Evolutionary conservation across 2,797 vertebrate genomes (phyloP), one percentile per base, ranked within the genome.

Genomic region (Channallabes apus): DNA sequence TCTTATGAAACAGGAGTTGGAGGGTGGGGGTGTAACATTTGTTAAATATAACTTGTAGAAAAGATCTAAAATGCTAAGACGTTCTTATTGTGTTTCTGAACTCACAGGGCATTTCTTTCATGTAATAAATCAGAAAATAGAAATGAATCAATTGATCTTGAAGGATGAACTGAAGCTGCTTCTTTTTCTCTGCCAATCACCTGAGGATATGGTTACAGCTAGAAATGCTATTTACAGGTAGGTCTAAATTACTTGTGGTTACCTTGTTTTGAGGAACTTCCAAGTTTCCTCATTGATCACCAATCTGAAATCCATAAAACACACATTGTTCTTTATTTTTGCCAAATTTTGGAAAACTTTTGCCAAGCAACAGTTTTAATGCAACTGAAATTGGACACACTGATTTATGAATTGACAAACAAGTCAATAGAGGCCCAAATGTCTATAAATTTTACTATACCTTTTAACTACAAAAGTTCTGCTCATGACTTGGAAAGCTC

Each of bases 141-240:
- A 91, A 83, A 95, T 91, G 85, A 96, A 96, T 14, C 92, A 93
- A 68, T 86, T 96, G 4, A 95, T 99, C 85, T 80, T 97, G 72
- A 95, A 79, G 91, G 93, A 95, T 14, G 96, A 98, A 41, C 91
- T 99, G 85, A 97, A 95, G 93, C 93, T 91, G 0, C 85, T 99
- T 27, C 94, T 99, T 61, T 96, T 98, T 91, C 86, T 98, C 71
- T 98, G 98, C 90, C 93, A 97, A 62, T 95, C 94, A 80, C 89
- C 91, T 61, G 94, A 96, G 0, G 97, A 99, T 65, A 87, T 97
- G 91, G 90, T 93, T 80, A 89, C 95, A 59, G 96, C 95, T 82
- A 97, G 93, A 93, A 91, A 93, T 87, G 95, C 94, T 75, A 96
- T 99, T 86, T 94, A 96, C 88, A 97, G 96, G 97, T 98, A 93